Conservation (phyloP, 2,888 invertebrate genomes). For the Xylota sylvarum region DNA sequence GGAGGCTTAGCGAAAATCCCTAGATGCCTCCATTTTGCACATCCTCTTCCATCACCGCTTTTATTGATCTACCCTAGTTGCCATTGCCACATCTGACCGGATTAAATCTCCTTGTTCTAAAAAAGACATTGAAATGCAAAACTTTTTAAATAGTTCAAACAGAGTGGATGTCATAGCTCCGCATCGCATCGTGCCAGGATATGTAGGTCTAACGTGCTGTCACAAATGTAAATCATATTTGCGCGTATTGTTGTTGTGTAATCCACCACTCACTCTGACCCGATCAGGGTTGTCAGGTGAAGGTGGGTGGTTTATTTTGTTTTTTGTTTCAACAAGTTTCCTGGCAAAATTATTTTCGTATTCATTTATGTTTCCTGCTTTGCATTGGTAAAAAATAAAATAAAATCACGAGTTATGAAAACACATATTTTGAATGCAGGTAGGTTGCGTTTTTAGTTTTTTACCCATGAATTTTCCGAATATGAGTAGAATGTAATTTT, state of each 20-base stretch:
- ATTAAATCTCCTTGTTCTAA: not conserved
- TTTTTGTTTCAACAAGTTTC: constrained; percentile 20
- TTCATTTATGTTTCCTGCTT: not conserved
- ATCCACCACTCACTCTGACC: constrained; percentile 1
- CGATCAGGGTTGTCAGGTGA: constrained; percentile 1
- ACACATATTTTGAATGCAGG: not conserved
- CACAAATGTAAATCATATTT: constrained; percentile 25
- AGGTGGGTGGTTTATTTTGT: not conserved
- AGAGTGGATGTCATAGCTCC: constrained; percentile 25
- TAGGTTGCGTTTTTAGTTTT: not conserved
- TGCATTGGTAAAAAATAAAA: not conserved
- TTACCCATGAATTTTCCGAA: not conserved
- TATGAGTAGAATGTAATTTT: not conserved
- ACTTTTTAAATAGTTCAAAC: constrained; percentile 9
- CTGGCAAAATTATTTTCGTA: not conserved
- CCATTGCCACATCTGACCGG: constrained; percentile 7
- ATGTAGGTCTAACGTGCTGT: constrained; percentile 2
- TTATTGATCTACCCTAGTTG: constrained; percentile 14
- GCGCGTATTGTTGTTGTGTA: constrained; percentile 10
- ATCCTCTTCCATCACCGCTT: not conserved
- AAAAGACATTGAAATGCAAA: constrained; percentile 3
- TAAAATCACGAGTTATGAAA: not conserved
- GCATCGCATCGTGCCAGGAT: not conserved
- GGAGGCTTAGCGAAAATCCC: not conserved
- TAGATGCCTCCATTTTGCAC: not conserved